A percentile compares a stretch with the other conserved stretches of the same genome.
phyloP scores from a whole-genome alignment of 2,797 vertebrate species.

The Tokudaia muenninki region DNA sequence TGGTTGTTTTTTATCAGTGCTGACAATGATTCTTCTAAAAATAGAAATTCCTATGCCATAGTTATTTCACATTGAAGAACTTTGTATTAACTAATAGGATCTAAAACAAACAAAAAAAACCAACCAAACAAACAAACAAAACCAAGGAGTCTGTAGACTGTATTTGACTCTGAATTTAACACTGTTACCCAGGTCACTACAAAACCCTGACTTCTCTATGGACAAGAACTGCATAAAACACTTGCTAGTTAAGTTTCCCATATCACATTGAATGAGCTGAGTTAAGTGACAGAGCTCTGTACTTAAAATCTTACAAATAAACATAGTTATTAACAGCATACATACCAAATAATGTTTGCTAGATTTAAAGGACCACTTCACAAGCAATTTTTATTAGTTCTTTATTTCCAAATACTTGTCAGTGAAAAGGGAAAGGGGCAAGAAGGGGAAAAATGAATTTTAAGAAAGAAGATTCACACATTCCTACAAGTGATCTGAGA shows the following conservation, averaged over 20 bases:
- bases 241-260: background rate
- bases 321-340: background rate
- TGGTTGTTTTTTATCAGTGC: background rate
- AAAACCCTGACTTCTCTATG: background rate
- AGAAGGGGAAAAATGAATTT: too few species aligned
- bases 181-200: background rate
- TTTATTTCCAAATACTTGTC: background rate
- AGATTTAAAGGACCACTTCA: background rate
- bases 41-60: background rate
- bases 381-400: background rate
- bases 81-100: background rate
- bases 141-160: background rate
- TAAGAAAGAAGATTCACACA: background rate
- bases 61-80: background rate
- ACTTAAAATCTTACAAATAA: conserved; percentile 38
- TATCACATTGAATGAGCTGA: background rate
- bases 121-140: too few species aligned
- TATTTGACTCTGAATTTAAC: background rate
- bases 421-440: background rate
- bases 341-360: conserved; percentile 4
- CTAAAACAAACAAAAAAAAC: background rate
- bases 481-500: background rate
- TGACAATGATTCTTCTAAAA: background rate
- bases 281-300: background rate
- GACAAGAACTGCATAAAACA: background rate